Evolutionary conservation across 1,140 invertebrate genomes (phyloP), one percentile per base, ranked within the genome.

Genomic region (Eumaeus atala): DNA sequence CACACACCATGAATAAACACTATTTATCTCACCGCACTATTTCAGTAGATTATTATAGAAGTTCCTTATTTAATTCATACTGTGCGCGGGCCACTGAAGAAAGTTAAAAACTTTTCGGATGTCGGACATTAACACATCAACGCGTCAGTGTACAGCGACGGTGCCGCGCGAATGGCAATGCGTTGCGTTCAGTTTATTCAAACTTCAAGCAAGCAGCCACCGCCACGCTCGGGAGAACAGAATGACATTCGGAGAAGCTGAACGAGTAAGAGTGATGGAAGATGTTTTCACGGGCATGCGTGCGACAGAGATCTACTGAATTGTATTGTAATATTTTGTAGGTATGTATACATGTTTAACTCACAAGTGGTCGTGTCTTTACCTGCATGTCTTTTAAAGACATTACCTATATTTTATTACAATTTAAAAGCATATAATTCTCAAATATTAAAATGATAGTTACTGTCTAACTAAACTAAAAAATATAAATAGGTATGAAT

Each of bases 61-160:
- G 44, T 40, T 51, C 18, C 40, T 57, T 44, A 35, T 38, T 51
- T 70, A 65, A 51, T 61, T 56, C 61, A 40, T 28, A 28, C 6
- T 49, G 64, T 64, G 66, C 66, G 66, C 67, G 66, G 67, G 67
- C 67, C 69, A 64, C 68, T 62, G 65, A 55, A 66, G 65, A 75
- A 75, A 81, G 77, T 80, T 82, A 51, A 51, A 76, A 79, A 78
- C 75, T 84, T 84, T 81, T 80, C 76, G 73, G 70, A 67, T 72
- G 66, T 68, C 64, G 56, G 55, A 48, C 51, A 55, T 56, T 54
- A 59, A 70, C 64, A 61, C 50, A 9, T 44, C 51, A 36, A 65
- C 54, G 74, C 72, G 66, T 62, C 67, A 51, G 48, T 61, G 50
- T 60, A 56, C 21, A 63, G 67, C 77, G 71, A 72, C 47, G 72